Evolutionary conservation across 53 echinoderm and acorn worm species (phyloP), one percentile per base, ranked within the genome.

Genomic region (Temnopleurus reevesii): DNA sequence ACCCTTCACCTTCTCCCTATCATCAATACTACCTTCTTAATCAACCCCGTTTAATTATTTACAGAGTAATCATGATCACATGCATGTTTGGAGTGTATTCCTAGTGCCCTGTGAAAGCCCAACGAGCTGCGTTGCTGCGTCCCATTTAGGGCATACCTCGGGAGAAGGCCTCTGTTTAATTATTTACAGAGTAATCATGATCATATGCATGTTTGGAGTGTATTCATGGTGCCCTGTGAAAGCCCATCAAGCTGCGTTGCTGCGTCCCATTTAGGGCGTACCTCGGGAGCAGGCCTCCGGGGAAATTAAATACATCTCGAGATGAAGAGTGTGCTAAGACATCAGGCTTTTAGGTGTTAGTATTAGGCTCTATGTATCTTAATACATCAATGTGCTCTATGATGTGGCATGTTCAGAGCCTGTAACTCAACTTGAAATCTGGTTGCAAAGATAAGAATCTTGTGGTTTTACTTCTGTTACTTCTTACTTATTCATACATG

Each of bases 291-390:
- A 49, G 47, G 43, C 53, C 79, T 29, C 51, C 12, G 8, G 79
- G 79, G 79, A 79, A 79, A 79, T 79, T 79, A 79, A 79, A 46
- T 25, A 28, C 79, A 71, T 71, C 71, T 71, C 71, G 71, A 36
- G 7, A 71, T 41, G 36, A 41, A 38, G n/a, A 60, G 41, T 71
- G 71, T n/a, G 8, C 21, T 8, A 41, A 31, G 7, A 23, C 71
- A 41, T 27, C n/a, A 2, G 71, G 71, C n/a, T n/a, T n/a, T n/a
- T n/a, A 29, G 71, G 71, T 71, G 71, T 41, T 43, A 63, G 63
- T 17, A 31, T 63, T 63, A 41, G 41, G 2, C 38, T 12, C 23
- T n/a, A n/a, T n/a, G n/a, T n/a, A n/a, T n/a, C n/a, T n/a, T n/a
- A n/a, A n/a, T n/a, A n/a, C n/a, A n/a, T n/a, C n/a, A n/a, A n/a